Evolutionary conservation across 2,113 vertebrate genomes (phyloP).

Genomic region (Trogon surrucura): DNA sequence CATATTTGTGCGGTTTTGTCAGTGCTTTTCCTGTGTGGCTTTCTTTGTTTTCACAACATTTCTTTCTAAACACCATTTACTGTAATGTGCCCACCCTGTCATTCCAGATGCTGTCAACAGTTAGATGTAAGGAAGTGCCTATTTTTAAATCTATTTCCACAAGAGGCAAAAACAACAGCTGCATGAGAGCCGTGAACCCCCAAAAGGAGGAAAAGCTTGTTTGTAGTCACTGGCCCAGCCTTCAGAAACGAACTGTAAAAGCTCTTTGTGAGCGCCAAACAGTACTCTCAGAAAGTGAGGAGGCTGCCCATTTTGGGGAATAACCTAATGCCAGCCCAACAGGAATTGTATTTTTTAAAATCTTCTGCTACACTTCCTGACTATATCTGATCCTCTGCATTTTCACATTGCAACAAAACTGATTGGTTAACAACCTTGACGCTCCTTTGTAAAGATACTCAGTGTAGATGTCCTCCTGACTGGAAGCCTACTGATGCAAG

Average conservation of each 20-base stretch:
- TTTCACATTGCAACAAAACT: not conserved
- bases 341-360: not conserved
- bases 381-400: not conserved
- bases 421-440: not conserved
- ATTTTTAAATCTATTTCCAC: conserved; percentile 59
- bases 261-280: not conserved
- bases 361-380: not conserved
- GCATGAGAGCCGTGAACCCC: not conserved
- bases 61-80: conserved; percentile 62
- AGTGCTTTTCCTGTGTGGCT: conserved; percentile 48
- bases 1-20: conserved; percentile 51
- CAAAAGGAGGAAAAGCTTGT: not conserved
- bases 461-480: not conserved
- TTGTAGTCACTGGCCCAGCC: not conserved
- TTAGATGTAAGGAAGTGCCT: conserved; percentile 36
- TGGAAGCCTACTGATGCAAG: not conserved
- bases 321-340: not conserved
- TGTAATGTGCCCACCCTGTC: conserved; percentile 53
- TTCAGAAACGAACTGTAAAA: not conserved
- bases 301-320: not conserved
- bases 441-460: not conserved
- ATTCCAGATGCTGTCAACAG: conserved; percentile 54
- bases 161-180: conserved; percentile 66
- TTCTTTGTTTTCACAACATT: conserved; percentile 59
- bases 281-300: not conserved